These are phyloP conservation scores for Amblyraja radiata DNA, from an alignment of 2,797 vertebrate species.

Conservation along the genomic window DNA sequence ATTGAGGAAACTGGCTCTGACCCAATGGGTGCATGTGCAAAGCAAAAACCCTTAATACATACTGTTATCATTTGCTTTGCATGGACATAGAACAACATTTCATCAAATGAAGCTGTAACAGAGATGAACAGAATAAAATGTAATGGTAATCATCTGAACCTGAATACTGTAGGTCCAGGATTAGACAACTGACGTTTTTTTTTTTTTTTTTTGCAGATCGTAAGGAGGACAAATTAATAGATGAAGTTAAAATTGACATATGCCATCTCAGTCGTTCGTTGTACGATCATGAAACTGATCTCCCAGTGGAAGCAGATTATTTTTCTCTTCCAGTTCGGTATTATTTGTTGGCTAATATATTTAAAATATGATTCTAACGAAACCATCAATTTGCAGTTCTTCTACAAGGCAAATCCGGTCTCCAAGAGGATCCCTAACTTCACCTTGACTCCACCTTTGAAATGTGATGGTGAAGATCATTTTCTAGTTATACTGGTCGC, in stretches of 20 bases:
- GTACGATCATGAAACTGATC: not conserved
- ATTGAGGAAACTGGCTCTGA: no score
- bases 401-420: constrained; percentile 51
- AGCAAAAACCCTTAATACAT: no score
- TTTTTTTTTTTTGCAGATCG: not conserved
- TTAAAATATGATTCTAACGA: constrained; percentile 10
- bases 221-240: not conserved
- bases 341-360: not conserved
- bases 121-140: not conserved
- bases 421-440: constrained; percentile 49
- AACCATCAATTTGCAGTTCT: constrained; percentile 47
- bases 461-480: constrained; percentile 43
- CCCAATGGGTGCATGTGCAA: no score
- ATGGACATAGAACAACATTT: not conserved
- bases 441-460: constrained; percentile 42
- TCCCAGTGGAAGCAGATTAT: not conserved
- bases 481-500: constrained; percentile 58
- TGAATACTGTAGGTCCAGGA: not conserved
- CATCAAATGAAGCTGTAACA: not conserved
- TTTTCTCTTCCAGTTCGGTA: not conserved
- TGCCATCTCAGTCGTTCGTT: not conserved
- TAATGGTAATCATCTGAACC: not conserved
- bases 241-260: not conserved
- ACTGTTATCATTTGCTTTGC: not conserved
- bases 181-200: not conserved